Evolutionary conservation across 2,797 vertebrate genomes (phyloP).

Genomic region (Betta splendens): DNA sequence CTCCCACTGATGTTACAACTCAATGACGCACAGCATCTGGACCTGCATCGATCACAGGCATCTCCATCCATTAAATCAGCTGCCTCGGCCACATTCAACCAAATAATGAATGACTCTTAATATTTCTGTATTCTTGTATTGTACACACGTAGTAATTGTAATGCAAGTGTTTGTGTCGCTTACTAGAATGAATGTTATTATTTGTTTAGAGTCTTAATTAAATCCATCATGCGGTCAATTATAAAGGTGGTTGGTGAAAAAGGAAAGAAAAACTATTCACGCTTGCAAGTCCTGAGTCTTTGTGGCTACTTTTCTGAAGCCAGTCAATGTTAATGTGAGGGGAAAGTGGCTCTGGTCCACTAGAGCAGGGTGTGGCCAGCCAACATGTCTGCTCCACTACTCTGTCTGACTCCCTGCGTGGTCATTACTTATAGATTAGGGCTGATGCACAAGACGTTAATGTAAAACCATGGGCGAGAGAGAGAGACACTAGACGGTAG

Average conservation of each 20-base stretch:
- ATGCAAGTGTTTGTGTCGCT: too few species aligned
- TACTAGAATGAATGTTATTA: too few species aligned
- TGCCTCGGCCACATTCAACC: too few species aligned
- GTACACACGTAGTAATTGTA: too few species aligned
- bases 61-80: too few species aligned
- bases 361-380: slow-evolving; percentile 61
- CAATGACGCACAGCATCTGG: too few species aligned
- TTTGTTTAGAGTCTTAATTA: too few species aligned
- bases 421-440: slow-evolving; percentile 76
- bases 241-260: not conserved
- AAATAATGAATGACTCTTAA: too few species aligned
- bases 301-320: slow-evolving; percentile 40
- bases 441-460: slow-evolving; percentile 53
- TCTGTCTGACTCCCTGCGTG: slow-evolving; percentile 52
- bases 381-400: slow-evolving; percentile 64
- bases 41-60: too few species aligned
- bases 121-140: too few species aligned
- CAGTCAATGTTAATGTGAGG: slow-evolving; percentile 61
- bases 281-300: slow-evolving; percentile 25
- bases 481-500: not conserved
- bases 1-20: too few species aligned
- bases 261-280: not conserved
- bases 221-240: slow-evolving; percentile 3
- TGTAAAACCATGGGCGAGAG: slow-evolving; percentile 20
- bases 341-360: slow-evolving; percentile 63